Conservation (phyloP, 2,113 vertebrate genomes). For the Acanthisitta chloris region DNA sequence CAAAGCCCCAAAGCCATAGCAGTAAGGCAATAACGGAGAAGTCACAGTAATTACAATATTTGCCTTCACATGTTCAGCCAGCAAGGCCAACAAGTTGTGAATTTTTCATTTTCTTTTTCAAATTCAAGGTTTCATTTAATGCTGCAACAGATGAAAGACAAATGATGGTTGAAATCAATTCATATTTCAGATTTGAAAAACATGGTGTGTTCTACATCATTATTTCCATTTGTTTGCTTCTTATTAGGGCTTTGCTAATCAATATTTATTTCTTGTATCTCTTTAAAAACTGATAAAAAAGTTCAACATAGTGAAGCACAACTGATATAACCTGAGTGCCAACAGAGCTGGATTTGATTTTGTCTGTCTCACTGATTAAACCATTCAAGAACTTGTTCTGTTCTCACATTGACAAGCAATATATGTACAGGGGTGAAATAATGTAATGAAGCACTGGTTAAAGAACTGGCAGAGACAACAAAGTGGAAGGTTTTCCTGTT, state of each 20-base stretch:
- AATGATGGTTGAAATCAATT: slow-evolving; percentile 33
- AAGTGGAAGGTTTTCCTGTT: neutral
- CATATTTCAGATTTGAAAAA: slow-evolving; percentile 14
- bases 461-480: neutral
- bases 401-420: neutral
- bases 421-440: neutral
- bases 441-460: neutral
- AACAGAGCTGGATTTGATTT: slow-evolving; percentile 9
- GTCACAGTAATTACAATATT: slow-evolving; percentile 67
- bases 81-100: slow-evolving; percentile 40
- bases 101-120: slow-evolving; percentile 71
- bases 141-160: slow-evolving; percentile 56
- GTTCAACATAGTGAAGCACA: neutral
- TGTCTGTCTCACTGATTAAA: neutral
- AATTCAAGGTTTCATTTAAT: slow-evolving; percentile 71
- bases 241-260: slow-evolving; percentile 47
- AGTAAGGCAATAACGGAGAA: slow-evolving; percentile 68
- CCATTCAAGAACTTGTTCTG: neutral
- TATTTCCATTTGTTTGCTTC: neutral
- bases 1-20: slow-evolving; percentile 12
- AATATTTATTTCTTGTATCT: neutral
- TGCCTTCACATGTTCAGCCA: slow-evolving; percentile 48
- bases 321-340: neutral
- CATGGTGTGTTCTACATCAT: slow-evolving; percentile 17
- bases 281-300: neutral